phyloP scores from a whole-genome alignment of 1,140 invertebrate species.

The Bombus breviceps region DNA sequence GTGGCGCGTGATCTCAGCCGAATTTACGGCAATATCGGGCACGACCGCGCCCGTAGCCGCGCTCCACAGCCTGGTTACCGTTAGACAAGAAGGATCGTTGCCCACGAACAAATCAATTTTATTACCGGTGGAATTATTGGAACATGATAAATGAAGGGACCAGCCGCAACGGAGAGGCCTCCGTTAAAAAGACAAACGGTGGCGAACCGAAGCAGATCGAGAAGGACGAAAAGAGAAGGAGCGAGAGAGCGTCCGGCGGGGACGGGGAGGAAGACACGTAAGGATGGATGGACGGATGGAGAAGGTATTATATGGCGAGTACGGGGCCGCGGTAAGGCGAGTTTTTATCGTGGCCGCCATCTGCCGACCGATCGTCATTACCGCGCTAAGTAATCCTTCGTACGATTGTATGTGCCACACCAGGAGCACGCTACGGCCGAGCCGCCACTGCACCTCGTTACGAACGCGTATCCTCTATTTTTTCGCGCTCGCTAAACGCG shows the following conservation, averaged over 20 bases:
- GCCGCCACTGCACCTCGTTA: conserved; percentile 60
- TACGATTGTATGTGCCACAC: conserved; percentile 65
- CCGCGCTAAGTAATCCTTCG: conserved; percentile 80
- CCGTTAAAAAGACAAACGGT: conserved; percentile 46
- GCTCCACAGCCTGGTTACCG: not conserved
- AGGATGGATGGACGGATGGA: conserved; percentile 69
- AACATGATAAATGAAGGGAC: conserved; percentile 39
- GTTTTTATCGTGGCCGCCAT: conserved; percentile 81
- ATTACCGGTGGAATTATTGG: conserved; percentile 37
- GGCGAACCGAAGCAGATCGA: not conserved
- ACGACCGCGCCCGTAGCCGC: not conserved
- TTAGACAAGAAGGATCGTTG: conserved; percentile 14
- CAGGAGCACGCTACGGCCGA: conserved; percentile 27
- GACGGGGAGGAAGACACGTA: conserved; percentile 37
- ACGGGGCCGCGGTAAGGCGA: conserved; percentile 73
- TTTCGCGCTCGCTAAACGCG: conserved; percentile 48
- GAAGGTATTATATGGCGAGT: conserved; percentile 76
- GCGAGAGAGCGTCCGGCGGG: not conserved
- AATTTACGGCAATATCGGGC: not conserved
- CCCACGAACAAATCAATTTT: conserved; percentile 34
- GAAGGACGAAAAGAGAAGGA: conserved; percentile 4
- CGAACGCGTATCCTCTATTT: conserved; percentile 54
- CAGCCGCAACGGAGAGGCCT: conserved; percentile 16
- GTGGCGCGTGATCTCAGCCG: not conserved
- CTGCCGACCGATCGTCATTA: conserved; percentile 82